Evolutionary conservation across 2,113 vertebrate species (phyloP).

Genomic region (Nannospalax galili): DNA sequence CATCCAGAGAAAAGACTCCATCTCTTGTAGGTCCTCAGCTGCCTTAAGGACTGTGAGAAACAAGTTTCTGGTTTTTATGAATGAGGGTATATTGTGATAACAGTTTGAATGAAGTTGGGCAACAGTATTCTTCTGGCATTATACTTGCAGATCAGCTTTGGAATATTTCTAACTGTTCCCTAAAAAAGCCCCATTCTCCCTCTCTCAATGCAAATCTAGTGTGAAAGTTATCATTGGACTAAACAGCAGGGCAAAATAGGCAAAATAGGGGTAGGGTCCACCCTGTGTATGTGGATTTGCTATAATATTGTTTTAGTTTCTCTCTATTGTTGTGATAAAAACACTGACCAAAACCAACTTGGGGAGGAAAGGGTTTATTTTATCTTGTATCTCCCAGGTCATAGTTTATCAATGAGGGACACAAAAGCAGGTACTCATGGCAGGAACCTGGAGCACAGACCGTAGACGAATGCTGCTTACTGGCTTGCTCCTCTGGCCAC

Average conservation of each 20-base stretch:
- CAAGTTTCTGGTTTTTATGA: neutral
- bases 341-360: too few species aligned
- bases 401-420: too few species aligned
- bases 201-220: too few species aligned
- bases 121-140: neutral
- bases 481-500: too few species aligned
- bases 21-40: neutral
- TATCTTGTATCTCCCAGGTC: too few species aligned
- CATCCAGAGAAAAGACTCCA: neutral
- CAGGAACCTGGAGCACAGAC: too few species aligned
- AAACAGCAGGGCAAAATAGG: neutral
- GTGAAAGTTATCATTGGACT: neutral
- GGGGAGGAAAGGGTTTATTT: too few species aligned
- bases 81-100: neutral
- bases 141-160: too few species aligned
- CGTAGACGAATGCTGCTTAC: too few species aligned
- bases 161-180: neutral
- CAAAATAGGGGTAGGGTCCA: neutral
- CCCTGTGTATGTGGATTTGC: neutral
- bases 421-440: too few species aligned
- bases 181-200: too few species aligned
- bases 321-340: too few species aligned
- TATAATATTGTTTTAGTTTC: neutral
- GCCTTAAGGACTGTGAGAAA: neutral
- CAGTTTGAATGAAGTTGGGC: neutral